Evolutionary conservation across 2,113 vertebrate species (phyloP).

Genomic region (Poecile atricapillus): DNA sequence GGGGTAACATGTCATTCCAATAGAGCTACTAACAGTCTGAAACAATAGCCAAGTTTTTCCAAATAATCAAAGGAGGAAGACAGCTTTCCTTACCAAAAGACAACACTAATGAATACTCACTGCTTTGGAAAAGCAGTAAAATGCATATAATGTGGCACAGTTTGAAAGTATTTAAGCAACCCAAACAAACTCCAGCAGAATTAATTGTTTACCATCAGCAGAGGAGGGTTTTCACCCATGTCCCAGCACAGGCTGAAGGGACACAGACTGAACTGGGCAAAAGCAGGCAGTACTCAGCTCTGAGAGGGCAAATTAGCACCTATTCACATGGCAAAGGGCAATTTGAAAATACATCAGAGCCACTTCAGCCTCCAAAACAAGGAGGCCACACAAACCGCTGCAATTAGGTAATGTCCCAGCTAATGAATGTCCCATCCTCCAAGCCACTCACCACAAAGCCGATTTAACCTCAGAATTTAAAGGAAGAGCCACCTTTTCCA

Average conservation of each 20-base stretch:
- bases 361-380: not conserved
- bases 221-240: not conserved
- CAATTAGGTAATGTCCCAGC: not conserved
- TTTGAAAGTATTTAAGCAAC: not conserved
- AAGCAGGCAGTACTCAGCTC: not conserved
- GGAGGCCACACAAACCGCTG: not conserved
- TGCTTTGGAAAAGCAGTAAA: not conserved
- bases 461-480: not conserved
- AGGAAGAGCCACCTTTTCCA: not conserved
- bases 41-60: not conserved
- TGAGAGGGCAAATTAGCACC: not conserved
- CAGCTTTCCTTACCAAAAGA: not conserved
- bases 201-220: not conserved
- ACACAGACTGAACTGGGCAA: not conserved
- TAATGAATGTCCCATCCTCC: not conserved
- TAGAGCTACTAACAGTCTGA: not conserved
- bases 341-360: not conserved
- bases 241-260: not conserved
- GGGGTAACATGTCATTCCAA: rapidly evolving
- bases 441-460: not conserved
- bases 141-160: not conserved
- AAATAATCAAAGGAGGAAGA: not conserved
- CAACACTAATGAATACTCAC: not conserved
- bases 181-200: not conserved
- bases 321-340: not conserved